Base-by-base conservation (phyloP, 2,113 vertebrate species). In the Heterotilapia buettikoferi region DNA sequence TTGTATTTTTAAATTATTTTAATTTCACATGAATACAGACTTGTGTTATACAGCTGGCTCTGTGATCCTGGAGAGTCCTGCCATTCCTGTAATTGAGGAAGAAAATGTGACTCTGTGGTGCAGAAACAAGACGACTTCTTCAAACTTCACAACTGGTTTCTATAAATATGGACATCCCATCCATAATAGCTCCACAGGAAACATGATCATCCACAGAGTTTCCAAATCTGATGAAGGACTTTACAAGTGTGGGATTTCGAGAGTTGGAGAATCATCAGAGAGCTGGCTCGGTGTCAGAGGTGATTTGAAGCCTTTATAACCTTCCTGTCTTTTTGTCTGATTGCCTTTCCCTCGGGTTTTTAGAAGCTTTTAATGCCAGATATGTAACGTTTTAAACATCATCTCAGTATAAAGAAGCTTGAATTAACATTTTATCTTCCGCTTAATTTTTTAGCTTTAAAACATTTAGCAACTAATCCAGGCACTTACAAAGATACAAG, bases 231-330 rank as follows among this genome's bases (percentile, higher is more conserved):
- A 61, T 61, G 57, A 61, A 61, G 57, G 9, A 33, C 29, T 61
- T 10, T 61, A 33, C 38, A 71, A 43, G 66, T 71, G 66, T 9
- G 3, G 12, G 0, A 71, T 71, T 12, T 71, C 0, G 0, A 38
- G 66, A 71, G 38, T 14, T 71, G 66, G 66, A 0, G 66, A 16
- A 71, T 71, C 66, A 43, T 9, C 66, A 24, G n/a, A 71, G 66
- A 71, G 66, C 66, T 71, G 66, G 66, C 66, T 71, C n/a, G 43
- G 5, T 9, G 66, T 71, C 38, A 24, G 12, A 16, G 66, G 66
- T 71, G n/a, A 71, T 43, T 9, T 24, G 7, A 16, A 71, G 38
- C 18, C 36, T 61, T 59, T 61, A 61, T 33, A 61, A 19, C 57
- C 5, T 61, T 61, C 57, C 0, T 3, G 29, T 10, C 4, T 3